Evolutionary conservation across 2,113 vertebrate genomes (phyloP), one percentile per base, ranked within the genome.

Genomic region (Mandrillus leucophaeus): DNA sequence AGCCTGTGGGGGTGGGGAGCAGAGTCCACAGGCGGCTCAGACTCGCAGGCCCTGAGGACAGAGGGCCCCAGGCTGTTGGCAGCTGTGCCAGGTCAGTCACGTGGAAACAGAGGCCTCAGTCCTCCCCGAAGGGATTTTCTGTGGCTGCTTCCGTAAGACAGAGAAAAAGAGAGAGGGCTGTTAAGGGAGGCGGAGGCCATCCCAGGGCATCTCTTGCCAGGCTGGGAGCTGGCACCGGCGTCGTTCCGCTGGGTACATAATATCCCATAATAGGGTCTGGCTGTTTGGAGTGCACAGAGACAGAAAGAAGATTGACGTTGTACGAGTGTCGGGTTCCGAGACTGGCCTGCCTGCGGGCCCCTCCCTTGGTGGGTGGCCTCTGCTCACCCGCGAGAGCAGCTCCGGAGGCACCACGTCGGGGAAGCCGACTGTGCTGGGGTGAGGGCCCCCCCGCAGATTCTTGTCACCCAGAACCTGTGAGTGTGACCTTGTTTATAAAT

Each of bases 351-450:
- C 82, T 2, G 30, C 38, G 14, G 75, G 75, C 64, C 61, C 7
- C 2, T 14, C 35, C 55, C 84, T 35, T 0, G 9, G 4, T 22
- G 1, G 10, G 50, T 0, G 9, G 64, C 88, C 43, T 35, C 78
- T 82, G 75, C 66, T 22, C 48, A 6, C 52, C 30, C 0, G 13
- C 0, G 0, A 14, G 27, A 4, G 40, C 40, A 22, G 89, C 66
- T 43, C 1, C 0, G 25, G 80, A 0, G 40, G 57, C 20, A 1
- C 25, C 23, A 1, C 32, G 6, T 5, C 0, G 0, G 48, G 48
- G 66, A 30, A 25, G 68, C 11, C 0, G 22, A 20, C 43, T 0
- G 8, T 20, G 4, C 23, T 17, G 38, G 38, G 84, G 32, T 4
- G 70, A 61, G 0, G 17, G 9, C 25, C 43, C 8, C 22, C 22